A percentile compares a stretch with the other conserved stretches of the same genome.
Conservation (phyloP, 2,797 vertebrate species). For the Pseudocheirus occidentalis region DNA sequence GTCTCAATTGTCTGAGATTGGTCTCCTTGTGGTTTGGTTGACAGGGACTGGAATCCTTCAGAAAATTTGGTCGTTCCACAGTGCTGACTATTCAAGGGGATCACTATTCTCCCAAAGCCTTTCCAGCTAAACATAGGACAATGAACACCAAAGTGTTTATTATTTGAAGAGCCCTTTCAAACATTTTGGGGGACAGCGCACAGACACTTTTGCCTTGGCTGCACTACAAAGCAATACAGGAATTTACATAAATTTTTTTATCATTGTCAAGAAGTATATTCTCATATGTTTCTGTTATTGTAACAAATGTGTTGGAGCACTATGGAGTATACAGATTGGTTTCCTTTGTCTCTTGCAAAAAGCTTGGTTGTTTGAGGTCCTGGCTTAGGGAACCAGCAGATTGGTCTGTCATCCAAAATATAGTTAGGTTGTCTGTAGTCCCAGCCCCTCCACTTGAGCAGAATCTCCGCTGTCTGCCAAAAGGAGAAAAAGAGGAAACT, state of each 20-base stretch:
- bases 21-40: slow-evolving; percentile 70
- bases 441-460: neutral
- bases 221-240: neutral
- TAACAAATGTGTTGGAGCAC: neutral
- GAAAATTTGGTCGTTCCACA: slow-evolving; percentile 63
- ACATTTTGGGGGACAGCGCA: neutral
- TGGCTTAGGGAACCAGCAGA: neutral
- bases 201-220: neutral
- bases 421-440: neutral
- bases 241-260: slow-evolving; percentile 17
- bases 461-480: neutral
- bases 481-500: neutral
- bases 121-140: slow-evolving; percentile 60
- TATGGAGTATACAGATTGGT: neutral
- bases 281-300: neutral
- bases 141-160: slow-evolving; percentile 50
- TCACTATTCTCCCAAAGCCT: slow-evolving; percentile 72
- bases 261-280: neutral
- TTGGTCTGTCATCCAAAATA: neutral
- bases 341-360: slow-evolving; percentile 3
- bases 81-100: slow-evolving; percentile 51
- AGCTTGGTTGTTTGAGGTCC: neutral
- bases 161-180: slow-evolving; percentile 48
- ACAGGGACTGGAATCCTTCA: slow-evolving; percentile 69
- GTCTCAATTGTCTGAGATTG: slow-evolving; percentile 63